Percentiles rank a stretch among this genome's conserved stretches.
These are phyloP conservation scores for Pelosia muscerda DNA, from an alignment of 2,888 invertebrate species.

Conservation along the genomic window DNA sequence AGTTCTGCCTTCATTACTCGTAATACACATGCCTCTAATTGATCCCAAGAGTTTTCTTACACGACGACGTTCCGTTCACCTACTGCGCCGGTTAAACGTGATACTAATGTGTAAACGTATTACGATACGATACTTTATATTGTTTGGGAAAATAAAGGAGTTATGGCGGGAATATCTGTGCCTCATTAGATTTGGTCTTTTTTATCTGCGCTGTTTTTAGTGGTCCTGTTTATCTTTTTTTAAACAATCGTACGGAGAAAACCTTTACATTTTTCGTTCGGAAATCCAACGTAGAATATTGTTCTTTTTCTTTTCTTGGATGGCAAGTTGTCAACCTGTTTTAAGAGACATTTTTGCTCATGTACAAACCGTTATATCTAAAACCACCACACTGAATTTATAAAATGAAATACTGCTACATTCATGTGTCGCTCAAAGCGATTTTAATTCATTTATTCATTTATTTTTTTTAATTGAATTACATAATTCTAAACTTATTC, in stretches of 20 bases:
- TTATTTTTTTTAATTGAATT: no score
- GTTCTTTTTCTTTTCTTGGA: no score
- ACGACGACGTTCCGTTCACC: constrained; percentile 21
- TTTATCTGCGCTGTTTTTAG: not conserved
- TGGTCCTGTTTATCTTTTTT: not conserved
- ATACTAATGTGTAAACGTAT: constrained; percentile 22
- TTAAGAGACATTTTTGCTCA: no score
- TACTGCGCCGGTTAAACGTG: not conserved
- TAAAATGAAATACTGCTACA: no score
- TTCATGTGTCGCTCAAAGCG: no score
- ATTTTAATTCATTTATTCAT: no score
- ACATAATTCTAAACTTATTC: no score
- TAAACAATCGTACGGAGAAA: not conserved
- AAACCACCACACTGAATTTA: no score
- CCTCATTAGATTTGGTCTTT: not conserved
- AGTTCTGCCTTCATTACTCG: constrained; percentile 59
- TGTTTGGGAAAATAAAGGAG: constrained; percentile 2
- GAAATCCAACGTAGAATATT: no score
- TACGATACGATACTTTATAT: constrained; percentile 10
- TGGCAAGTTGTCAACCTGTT: no score
- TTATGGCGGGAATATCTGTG: not conserved
- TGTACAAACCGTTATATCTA: no score
- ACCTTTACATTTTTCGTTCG: no score
- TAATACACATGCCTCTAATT: constrained; percentile 54
- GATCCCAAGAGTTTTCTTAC: constrained; percentile 56